Evolutionary conservation across 2,888 invertebrate species (phyloP).

Genomic region (Netelia fuscicornis): DNA sequence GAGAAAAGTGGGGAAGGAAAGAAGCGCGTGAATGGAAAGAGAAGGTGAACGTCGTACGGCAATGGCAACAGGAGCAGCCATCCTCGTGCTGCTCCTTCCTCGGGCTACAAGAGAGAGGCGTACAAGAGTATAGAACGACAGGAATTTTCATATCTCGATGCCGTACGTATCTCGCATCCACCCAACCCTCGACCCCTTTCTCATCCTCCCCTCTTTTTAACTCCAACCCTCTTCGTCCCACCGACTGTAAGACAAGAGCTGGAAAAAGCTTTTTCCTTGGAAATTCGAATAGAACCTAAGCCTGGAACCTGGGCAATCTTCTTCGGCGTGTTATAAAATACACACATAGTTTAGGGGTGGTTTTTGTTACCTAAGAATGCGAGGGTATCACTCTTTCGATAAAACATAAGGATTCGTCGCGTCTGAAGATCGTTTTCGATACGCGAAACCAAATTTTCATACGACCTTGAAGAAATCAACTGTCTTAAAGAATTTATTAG

Average conservation of each 20-base stretch:
- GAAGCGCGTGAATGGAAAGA: conserved; percentile 49
- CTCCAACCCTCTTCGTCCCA: conserved; percentile 4
- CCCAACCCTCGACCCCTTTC: conserved; percentile 1
- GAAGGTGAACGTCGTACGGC: conserved; percentile 33
- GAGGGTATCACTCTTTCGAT: no score
- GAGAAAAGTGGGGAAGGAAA: conserved; percentile 64
- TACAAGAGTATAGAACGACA: conserved; percentile 76
- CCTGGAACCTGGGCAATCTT: conserved; percentile 1
- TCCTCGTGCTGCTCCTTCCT: conserved; percentile 27
- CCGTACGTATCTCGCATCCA: conserved; percentile 49
- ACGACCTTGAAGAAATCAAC: no score
- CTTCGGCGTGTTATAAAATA: neutral
- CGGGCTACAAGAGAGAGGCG: conserved; percentile 48
- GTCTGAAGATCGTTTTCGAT: no score
- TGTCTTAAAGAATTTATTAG: no score
- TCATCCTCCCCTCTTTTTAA: conserved; percentile 12
- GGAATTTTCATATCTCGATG: conserved; percentile 82
- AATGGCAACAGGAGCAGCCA: conserved; percentile 55
- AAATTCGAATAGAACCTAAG: conserved; percentile 69
- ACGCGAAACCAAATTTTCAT: no score
- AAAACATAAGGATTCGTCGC: no score
- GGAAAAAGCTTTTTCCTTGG: conserved; percentile 55
- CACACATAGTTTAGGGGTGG: no score
- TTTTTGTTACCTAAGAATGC: no score
- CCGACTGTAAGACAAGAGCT: conserved; percentile 31